phyloP scores from a whole-genome alignment of 2,797 vertebrate genomes.

The Darevskia mixta region DNA sequence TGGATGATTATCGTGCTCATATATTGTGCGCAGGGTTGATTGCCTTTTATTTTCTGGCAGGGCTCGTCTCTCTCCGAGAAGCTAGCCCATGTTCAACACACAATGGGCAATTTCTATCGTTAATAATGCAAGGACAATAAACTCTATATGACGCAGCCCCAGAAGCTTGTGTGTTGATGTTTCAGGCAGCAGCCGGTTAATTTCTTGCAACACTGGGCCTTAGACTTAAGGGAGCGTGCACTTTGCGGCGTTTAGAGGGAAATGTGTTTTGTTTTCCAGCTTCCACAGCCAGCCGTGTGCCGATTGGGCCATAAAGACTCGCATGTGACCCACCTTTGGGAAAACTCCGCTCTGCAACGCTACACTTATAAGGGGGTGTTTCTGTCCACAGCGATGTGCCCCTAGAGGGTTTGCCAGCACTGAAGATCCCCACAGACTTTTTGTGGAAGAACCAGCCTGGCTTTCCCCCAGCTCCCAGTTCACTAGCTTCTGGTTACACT shows the following conservation, averaged over 20 bases:
- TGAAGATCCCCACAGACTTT: background rate
- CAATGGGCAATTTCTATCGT: background rate
- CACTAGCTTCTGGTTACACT: conserved; percentile 13
- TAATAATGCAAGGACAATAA: background rate
- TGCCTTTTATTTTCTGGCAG: background rate
- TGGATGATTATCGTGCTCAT: background rate
- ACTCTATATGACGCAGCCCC: background rate
- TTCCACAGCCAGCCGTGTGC: background rate
- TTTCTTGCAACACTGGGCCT: background rate
- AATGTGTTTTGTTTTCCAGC: background rate
- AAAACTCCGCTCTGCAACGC: background rate
- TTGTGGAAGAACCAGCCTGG: background rate
- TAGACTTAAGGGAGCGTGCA: background rate
- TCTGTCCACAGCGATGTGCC: background rate
- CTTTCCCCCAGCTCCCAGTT: background rate
- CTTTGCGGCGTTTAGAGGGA: background rate
- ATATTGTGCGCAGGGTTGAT: background rate
- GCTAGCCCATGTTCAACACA: background rate
- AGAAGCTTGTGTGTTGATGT: background rate
- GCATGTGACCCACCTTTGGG: background rate
- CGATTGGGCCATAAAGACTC: background rate
- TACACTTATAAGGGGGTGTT: background rate
- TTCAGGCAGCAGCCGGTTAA: conserved; percentile 5
- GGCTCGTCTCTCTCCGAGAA: background rate
- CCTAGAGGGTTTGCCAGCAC: background rate